These are phyloP conservation scores for Patiria miniata DNA, from an alignment of 35 echinoderm and acorn worm species.

Conservation along the genomic window DNA sequence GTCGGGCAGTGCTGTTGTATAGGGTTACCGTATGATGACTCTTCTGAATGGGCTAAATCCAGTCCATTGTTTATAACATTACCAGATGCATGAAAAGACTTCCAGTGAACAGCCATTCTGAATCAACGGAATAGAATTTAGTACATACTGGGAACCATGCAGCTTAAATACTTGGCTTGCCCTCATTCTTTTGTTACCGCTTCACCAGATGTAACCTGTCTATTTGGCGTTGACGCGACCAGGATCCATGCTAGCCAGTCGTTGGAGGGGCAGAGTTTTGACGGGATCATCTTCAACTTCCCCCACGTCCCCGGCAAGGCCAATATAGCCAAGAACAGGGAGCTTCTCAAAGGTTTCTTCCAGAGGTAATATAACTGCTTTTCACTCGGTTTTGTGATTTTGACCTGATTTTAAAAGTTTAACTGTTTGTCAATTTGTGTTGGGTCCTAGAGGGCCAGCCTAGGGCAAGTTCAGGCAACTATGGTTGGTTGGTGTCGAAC, in stretches of 20 bases:
- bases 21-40: no score
- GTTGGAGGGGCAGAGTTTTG: conserved; percentile 45
- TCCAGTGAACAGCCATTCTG: no score
- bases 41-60: no score
- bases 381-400: neutral
- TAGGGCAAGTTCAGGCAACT: neutral
- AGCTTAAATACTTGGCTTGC: neutral
- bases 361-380: conserved; percentile 60
- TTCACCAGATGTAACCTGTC: conserved; percentile 54
- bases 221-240: conserved; percentile 89
- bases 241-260: conserved; percentile 33
- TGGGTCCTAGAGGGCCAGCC: neutral
- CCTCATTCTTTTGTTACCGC: neutral
- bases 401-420: neutral
- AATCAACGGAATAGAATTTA: no score
- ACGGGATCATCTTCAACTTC: conserved; percentile 92
- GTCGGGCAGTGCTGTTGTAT: no score
- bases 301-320: conserved; percentile 86
- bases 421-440: neutral
- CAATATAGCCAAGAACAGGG: conserved; percentile 79
- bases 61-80: no score
- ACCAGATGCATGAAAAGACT: no score
- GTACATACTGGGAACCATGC: no score
- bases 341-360: conserved; percentile 80
- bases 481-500: no score